phyloP scores from a whole-genome alignment of 2,888 invertebrate genomes.

The Heteropelma amictum region DNA sequence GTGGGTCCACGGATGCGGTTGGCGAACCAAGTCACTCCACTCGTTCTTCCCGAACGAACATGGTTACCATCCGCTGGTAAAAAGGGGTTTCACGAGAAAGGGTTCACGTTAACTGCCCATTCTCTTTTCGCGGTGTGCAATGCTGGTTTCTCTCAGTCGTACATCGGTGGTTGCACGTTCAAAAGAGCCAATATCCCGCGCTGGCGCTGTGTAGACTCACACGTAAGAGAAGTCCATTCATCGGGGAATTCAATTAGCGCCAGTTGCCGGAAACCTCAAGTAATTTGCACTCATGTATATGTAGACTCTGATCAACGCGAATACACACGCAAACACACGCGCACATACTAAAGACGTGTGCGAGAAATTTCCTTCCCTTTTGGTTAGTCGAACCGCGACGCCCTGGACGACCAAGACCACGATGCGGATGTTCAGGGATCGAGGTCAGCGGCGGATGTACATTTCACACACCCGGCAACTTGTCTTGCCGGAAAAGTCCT shows the following conservation, averaged over 20 bases:
- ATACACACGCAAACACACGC: constrained; percentile 14
- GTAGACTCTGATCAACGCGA: too few species aligned
- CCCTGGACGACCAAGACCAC: constrained; percentile 12
- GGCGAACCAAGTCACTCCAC: constrained; percentile 6
- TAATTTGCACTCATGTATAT: constrained; percentile 66
- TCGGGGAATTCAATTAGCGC: constrained; percentile 76
- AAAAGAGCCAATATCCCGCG: constrained; percentile 74
- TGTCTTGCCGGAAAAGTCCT: not conserved
- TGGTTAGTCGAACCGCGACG: not conserved
- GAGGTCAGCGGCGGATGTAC: constrained; percentile 4
- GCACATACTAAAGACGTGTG: not conserved
- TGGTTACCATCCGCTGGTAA: too few species aligned
- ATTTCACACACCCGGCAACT: not conserved
- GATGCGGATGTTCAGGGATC: not conserved
- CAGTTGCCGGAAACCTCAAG: constrained; percentile 75
- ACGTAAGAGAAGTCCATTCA: constrained; percentile 70
- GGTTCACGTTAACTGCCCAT: too few species aligned
- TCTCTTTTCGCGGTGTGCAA: constrained; percentile 12
- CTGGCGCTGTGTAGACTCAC: constrained; percentile 50
- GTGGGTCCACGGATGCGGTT: not conserved
- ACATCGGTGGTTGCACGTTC: constrained; percentile 46
- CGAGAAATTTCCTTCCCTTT: constrained; percentile 26
- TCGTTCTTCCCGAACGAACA: not conserved
- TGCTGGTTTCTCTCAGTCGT: constrained; percentile 27
- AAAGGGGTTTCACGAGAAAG: too few species aligned